Percentiles rank a stretch among this genome's conserved stretches.
phyloP scores from a whole-genome alignment of 2,888 invertebrate genomes.

The Agriopis aurantiaria region DNA sequence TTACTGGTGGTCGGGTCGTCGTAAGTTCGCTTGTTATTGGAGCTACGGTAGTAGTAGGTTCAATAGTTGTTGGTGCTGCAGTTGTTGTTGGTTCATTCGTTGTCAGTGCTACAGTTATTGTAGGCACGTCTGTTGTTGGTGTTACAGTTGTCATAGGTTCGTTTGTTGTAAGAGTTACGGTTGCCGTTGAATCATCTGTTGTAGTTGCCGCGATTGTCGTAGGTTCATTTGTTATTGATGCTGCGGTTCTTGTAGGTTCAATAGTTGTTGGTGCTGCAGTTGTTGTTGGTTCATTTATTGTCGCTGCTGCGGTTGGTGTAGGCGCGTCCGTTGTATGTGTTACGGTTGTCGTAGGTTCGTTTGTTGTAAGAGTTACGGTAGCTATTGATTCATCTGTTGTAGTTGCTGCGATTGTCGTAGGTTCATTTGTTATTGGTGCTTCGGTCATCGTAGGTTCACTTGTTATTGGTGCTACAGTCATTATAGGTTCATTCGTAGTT shows the following conservation, averaged over 20 bases:
- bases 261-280: background rate
- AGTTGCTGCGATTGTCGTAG: background rate
- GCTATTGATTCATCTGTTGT: background rate
- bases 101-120: background rate
- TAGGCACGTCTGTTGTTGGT: background rate
- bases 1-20: background rate
- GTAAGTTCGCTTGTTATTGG: background rate
- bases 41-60: background rate
- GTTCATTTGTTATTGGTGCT: background rate
- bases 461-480: background rate
- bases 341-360: background rate
- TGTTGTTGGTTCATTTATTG: background rate
- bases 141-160: background rate
- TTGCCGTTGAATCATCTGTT: constrained; percentile 1
- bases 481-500: background rate
- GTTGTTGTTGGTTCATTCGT: background rate
- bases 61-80: background rate
- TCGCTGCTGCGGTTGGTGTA: background rate
- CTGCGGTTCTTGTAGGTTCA: too few relatives aligned
- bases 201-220: background rate
- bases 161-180: background rate
- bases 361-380: background rate
- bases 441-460: background rate
- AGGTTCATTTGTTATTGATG: background rate
- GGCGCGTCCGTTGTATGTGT: background rate